Evolutionary conservation across 2,888 invertebrate species (phyloP), one percentile per base, ranked within the genome.

Genomic region (Parasteatoda lunata): DNA sequence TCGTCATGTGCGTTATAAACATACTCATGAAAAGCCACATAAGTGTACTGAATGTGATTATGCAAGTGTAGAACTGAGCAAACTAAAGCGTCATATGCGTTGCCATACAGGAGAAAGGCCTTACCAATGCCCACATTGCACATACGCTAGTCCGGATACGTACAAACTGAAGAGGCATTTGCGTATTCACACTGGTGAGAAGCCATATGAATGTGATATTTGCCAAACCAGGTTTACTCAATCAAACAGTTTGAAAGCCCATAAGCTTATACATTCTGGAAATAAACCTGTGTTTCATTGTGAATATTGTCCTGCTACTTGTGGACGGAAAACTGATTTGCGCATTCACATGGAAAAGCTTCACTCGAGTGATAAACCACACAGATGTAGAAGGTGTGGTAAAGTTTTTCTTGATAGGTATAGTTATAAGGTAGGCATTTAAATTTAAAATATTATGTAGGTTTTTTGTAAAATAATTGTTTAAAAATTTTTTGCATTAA

Each of bases 1-100:
- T 3, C 94, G 98, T 13, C 98, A 99, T 91, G 96, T 98, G 0
- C 94, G 98, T 5, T 98, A 98, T 92, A 95, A 96, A 90, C 99
- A 99, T 92, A 98, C 98, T 0, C 97, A 97, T 92, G 98, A 98
- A 93, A 98, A 98, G 92, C 98, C 98, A 0, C 98, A 99, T 93
- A 97, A 97, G 92, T 99, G 99, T 92, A 94, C 95, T 0, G 97
- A 98, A 91, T 97, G 97, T 92, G 97, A 98, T 92, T 99, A 99
- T 92, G 97, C 98, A 0, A 97, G 97, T 89, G 98, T 99, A 0
- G 98, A 99, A 92, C 93, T 98, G 89, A 97, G 97, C 87, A 99
- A 99, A 93, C 93, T 99, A 90, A 96, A 98, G 88, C 94, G 98
- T 9, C 98, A 98, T 91, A 96, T 98, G 91, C 94, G 98, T 72